These are phyloP conservation scores for Pelodytes ibericus DNA, from an alignment of 2,797 vertebrate genomes.

Conservation along the genomic window DNA sequence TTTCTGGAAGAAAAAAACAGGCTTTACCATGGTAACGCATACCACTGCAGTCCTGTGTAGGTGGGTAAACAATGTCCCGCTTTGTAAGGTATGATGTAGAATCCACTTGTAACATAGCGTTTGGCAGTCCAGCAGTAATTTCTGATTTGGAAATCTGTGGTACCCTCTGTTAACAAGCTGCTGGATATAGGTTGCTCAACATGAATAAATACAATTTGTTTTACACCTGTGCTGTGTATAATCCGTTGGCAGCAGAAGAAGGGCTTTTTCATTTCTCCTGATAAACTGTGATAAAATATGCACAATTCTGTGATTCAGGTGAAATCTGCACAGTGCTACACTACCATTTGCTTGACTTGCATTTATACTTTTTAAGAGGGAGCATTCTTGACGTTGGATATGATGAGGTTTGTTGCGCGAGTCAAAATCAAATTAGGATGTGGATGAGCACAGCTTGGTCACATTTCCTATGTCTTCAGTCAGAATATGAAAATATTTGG, in stretches of 20 bases:
- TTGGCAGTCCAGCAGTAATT: slow-evolving; percentile 5
- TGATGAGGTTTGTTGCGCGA: no score
- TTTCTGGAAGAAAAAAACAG: slow-evolving; percentile 25
- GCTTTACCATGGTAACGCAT: slow-evolving; percentile 46
- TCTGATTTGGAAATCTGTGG: neutral
- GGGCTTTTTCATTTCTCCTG: neutral
- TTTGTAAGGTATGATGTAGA: slow-evolving; percentile 16
- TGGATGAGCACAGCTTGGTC: no score
- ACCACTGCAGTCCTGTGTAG: slow-evolving; percentile 26
- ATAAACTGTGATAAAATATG: neutral
- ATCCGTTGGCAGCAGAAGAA: neutral
- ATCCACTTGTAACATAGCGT: neutral
- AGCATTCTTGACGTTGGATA: no score
- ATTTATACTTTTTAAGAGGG: no score
- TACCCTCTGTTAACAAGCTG: neutral
- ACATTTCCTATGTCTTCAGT: no score
- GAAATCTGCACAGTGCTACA: no score
- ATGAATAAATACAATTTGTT: neutral
- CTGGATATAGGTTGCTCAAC: neutral
- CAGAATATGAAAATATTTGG: no score
- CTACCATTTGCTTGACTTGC: no score
- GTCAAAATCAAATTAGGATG: no score
- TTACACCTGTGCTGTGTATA: neutral
- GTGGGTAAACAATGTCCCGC: slow-evolving; percentile 22
- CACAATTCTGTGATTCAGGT: neutral